Evolutionary conservation across 1,140 invertebrate species (phyloP), one percentile per base, ranked within the genome.

Genomic region (Metaphire vulgaris): DNA sequence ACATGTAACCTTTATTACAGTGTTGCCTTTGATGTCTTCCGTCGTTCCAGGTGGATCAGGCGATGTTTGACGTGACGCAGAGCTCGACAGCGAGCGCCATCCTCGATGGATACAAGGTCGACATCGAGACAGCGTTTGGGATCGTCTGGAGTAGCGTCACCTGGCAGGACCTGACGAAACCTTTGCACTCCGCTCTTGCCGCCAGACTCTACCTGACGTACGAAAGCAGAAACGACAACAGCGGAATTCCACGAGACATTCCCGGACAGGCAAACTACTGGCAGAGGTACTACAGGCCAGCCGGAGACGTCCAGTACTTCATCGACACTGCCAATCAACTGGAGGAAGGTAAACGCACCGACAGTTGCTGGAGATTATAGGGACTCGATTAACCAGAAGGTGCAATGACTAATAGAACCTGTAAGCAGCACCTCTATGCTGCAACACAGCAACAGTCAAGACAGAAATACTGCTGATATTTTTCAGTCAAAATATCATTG

Each of bases 121-220:
- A 56, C n/a, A 81, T 83, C 32, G n/a, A 32, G 14, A 71, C 74
- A 21, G 41, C 34, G 14, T 80, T 84, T 29, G 77, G 79, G 6
- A 82, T 84, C 26, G 76, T 83, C 66, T 84, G 83, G 83, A 31
- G 33, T 2, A 34, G 28, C 0, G 80, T 82, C 1, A 69, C 66
- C 1, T 84, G 83, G 83, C 15, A 26, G 14, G 82, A 83, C 68
- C 77, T 83, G 1, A 31, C 76, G 15, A 83, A 81, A 73, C 83
- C 83, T 2, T 74, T 84, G 21, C 81, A 82, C 73, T 83, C 82
- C 15, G 83, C 80, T 0, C 79, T 84, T 1, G 82, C 82, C 16
- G 82, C 82, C 12, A 74, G 81, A 15, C 80, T 84, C 0, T 83
- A 79, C 56, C n/a, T 74, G 1, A 26, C 69, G 21, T 16, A n/a